phyloP scores from a whole-genome alignment of 2,797 vertebrate genomes.

The Enteromius treurensis region DNA sequence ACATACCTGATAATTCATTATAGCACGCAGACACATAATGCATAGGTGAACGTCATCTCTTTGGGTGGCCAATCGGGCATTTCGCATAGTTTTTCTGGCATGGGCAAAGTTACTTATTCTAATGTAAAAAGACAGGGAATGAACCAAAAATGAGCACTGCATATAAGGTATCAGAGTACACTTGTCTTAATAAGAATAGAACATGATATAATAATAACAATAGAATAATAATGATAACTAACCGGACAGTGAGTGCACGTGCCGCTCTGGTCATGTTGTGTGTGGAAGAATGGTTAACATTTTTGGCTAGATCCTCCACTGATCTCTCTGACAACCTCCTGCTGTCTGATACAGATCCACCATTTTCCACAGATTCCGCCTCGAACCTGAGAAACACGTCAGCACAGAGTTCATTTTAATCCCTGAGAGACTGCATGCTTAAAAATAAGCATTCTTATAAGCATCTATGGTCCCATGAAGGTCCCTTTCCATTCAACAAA shows the following conservation, averaged over 20 bases:
- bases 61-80: constrained; percentile 80
- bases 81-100: constrained; percentile 82
- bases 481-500: neutral
- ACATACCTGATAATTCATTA: constrained; percentile 98
- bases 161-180: neutral
- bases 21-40: constrained; percentile 96
- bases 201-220: neutral
- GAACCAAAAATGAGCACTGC: neutral
- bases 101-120: constrained; percentile 84
- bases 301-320: constrained; percentile 89
- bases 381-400: constrained; percentile 79
- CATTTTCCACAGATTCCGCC: constrained; percentile 85
- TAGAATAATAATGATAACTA: constrained; percentile 51
- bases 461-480: neutral
- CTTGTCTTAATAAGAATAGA: neutral
- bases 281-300: constrained; percentile 70
- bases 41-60: constrained; percentile 95
- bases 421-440: neutral
- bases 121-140: constrained; percentile 41
- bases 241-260: constrained; percentile 90
- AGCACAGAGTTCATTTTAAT: neutral
- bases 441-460: neutral
- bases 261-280: constrained; percentile 78
- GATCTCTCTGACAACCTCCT: constrained; percentile 83
- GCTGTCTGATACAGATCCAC: constrained; percentile 78